phyloP scores from a whole-genome alignment of 2,888 invertebrate genomes.

The Bombyx huttoni region DNA sequence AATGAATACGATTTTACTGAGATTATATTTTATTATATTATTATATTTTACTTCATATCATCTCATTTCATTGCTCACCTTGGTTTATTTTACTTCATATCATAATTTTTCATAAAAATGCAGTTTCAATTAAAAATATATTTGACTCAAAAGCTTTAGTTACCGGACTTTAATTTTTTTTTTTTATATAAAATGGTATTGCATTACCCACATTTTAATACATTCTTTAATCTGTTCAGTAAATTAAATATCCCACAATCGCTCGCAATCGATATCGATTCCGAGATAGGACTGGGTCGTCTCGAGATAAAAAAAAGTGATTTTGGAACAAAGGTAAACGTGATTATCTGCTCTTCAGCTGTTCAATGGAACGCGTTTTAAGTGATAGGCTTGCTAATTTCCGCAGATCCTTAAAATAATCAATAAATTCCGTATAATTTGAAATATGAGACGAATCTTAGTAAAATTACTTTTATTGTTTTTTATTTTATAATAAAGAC shows the following conservation, averaged over 20 bases:
- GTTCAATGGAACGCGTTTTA: conserved; percentile 18
- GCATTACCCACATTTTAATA: background rate
- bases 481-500: too few relatives aligned
- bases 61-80: too few relatives aligned
- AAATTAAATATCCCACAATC: background rate
- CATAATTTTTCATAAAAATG: too few relatives aligned
- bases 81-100: too few relatives aligned
- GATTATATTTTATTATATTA: too few relatives aligned
- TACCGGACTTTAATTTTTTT: too few relatives aligned
- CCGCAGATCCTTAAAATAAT: conserved; percentile 21
- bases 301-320: conserved; percentile 15
- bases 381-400: conserved; percentile 24
- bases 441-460: background rate
- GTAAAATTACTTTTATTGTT: background rate
- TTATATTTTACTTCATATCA: too few relatives aligned
- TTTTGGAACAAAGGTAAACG: conserved; percentile 17
- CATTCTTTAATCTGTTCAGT: background rate
- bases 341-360: conserved; percentile 19
- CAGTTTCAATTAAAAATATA: too few relatives aligned
- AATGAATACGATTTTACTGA: too few relatives aligned
- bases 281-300: background rate
- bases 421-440: conserved; percentile 1
- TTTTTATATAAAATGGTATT: too few relatives aligned
- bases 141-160: too few relatives aligned
- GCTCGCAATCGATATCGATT: background rate